Evolutionary conservation across 2,797 vertebrate genomes (phyloP).

Genomic region (Percopsis omiscomaycus): DNA sequence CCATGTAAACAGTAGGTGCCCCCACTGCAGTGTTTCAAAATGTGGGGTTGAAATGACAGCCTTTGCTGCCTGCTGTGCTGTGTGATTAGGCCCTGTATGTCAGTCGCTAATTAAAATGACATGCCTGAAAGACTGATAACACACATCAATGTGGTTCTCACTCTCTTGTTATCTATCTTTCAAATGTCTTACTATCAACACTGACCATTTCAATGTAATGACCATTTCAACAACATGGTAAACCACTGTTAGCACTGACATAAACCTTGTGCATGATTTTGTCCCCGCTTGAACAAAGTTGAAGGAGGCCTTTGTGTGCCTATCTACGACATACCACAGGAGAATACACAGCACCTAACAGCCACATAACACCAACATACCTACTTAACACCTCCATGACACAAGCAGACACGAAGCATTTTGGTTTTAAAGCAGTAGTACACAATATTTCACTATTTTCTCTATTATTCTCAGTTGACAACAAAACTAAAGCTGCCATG

Average conservation of each 20-base stretch:
- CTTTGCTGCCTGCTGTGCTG: conserved; percentile 34
- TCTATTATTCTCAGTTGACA: conserved; percentile 29
- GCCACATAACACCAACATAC: neutral
- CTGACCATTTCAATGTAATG: too few species aligned
- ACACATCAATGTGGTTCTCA: conserved; percentile 24
- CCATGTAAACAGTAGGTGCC: conserved; percentile 43
- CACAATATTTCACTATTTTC: neutral
- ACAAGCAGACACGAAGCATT: conserved; percentile 10
- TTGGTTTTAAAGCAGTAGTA: conserved; percentile 23
- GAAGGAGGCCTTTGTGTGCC: conserved; percentile 60
- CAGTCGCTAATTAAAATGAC: conserved; percentile 66
- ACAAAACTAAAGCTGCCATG: conserved; percentile 21
- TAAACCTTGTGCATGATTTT: neutral
- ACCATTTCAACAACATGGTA: too few species aligned
- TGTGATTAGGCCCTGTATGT: conserved; percentile 59
- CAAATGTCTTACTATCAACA: conserved; percentile 19
- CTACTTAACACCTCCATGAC: conserved; percentile 6
- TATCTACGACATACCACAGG: conserved; percentile 56
- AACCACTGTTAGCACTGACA: too few species aligned
- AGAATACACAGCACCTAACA: conserved; percentile 40
- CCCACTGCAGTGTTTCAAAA: conserved; percentile 50
- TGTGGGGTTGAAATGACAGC: conserved; percentile 66
- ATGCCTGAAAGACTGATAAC: conserved; percentile 50
- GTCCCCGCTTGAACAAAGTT: conserved; percentile 10
- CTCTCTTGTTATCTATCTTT: neutral